These are phyloP conservation scores for Strigamia crassipes DNA, from an alignment of 2,888 invertebrate genomes.

Conservation along the genomic window DNA sequence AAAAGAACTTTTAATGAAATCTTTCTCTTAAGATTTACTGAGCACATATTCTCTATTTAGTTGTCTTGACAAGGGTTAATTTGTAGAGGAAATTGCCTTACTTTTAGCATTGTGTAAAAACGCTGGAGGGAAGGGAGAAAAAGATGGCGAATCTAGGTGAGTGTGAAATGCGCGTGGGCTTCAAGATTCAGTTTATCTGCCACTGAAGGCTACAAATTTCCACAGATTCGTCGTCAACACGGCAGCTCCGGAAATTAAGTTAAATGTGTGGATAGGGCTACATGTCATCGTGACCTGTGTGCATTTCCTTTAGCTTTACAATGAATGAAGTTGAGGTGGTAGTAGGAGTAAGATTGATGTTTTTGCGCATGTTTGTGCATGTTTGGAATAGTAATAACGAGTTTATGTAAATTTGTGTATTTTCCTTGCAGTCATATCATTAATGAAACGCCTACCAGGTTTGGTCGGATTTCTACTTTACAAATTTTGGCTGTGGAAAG, in stretches of 20 bases:
- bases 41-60: constrained; percentile 3
- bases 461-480: constrained; percentile 45
- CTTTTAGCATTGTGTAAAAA: background rate
- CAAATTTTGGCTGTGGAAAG: constrained; percentile 46
- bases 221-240: constrained; percentile 16
- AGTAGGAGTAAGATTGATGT: background rate
- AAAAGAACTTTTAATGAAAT: constrained; percentile 32
- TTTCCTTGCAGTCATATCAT: constrained; percentile 13
- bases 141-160: background rate
- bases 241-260: constrained; percentile 10
- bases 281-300: constrained; percentile 5
- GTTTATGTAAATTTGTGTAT: background rate
- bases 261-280: constrained; percentile 12
- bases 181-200: background rate
- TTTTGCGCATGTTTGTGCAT: background rate
- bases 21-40: constrained; percentile 21
- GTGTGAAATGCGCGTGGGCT: background rate
- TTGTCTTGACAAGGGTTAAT: constrained; percentile 7
- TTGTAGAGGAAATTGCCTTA: constrained; percentile 29
- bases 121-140: background rate
- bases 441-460: constrained; percentile 25
- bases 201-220: constrained; percentile 24
- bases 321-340: background rate
- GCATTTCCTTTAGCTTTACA: constrained; percentile 12
- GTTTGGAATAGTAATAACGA: background rate